These are phyloP conservation scores for Scortum barcoo DNA, from an alignment of 2,113 vertebrate genomes.

Conservation along the genomic window DNA sequence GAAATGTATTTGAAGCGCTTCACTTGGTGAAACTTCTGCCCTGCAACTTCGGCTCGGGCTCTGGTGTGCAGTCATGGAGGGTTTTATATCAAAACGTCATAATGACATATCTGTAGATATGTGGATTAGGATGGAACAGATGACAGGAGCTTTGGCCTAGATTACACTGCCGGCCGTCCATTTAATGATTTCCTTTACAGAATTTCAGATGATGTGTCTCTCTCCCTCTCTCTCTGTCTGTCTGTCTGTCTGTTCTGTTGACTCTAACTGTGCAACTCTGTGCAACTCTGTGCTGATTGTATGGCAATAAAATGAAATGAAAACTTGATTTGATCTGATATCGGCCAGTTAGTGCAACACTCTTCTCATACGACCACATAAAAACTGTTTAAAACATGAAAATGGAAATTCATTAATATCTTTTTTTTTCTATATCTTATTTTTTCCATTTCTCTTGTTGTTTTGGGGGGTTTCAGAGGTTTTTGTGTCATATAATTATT, in stretches of 20 bases:
- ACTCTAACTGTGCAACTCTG: neutral
- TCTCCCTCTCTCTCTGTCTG: neutral
- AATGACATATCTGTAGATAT: constrained; percentile 69
- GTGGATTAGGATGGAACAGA: constrained; percentile 78
- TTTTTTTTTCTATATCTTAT: too few relatives aligned
- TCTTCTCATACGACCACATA: neutral
- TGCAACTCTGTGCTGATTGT: neutral
- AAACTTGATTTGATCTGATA: neutral
- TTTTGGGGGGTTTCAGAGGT: neutral
- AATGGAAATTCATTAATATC: too few relatives aligned
- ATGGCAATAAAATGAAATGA: neutral
- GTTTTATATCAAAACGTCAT: constrained; percentile 69
- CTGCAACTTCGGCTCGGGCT: constrained; percentile 5
- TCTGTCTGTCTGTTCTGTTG: neutral
- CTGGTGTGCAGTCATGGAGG: constrained; percentile 14
- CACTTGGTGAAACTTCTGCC: neutral
- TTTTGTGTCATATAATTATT: rapidly evolving
- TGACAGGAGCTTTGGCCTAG: constrained; percentile 73
- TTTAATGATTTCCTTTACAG: constrained; percentile 71
- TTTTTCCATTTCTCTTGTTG: neutral
- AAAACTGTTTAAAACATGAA: neutral
- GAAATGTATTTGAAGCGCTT: neutral
- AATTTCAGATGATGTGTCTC: constrained; percentile 38
- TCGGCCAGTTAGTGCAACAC: too few relatives aligned
- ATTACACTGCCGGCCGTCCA: constrained; percentile 64